Base-by-base conservation (phyloP, 2,888 invertebrate species). In the Temnothorax rugatulus region DNA sequence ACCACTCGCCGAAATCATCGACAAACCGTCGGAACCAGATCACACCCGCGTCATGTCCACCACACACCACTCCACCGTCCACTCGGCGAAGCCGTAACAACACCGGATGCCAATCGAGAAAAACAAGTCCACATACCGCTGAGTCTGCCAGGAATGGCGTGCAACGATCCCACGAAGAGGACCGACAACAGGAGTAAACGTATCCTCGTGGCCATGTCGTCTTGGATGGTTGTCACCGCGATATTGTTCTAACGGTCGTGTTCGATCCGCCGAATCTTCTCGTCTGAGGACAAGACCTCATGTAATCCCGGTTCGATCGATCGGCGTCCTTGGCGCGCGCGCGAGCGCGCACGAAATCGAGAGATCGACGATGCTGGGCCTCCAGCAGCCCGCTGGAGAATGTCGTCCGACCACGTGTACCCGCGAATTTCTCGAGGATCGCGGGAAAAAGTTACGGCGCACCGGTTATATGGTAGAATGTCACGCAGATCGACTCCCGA, bases 121-220 rank as follows among this genome's bases (percentile, higher is more conserved):
- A 82, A 75, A 82, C 63, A 61, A 76, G 21, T 76, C 63, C 52
- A 64, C 93, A 77, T 93, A 93, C 93, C 93, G 85, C 84, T 93
- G 52, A 93, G 89, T 83, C 91, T 91, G 54, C 93, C 93, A 25
- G 93, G 91, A 82, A 93, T 83, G 9, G 91, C 92, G 47, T 90
- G 81, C 86, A 90, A 87, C 81, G 88, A 88, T 86, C 90, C 90
- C 64, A 87, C 86, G 84, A 93, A 83, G 81, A 90, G 82, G 13
- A 86, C 59, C 44, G 88, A 61, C 57, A 91, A 69, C 52, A 93
- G 66, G 57, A 90, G 69, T 44, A 50, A 83, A 74, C 73, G 77
- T 84, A 83, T 88, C 84, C 84, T 88, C 82, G 84, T 50, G 41
- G 69, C 87, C 90, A 89, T 89, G 74, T 61, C 73, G 87, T 52